phyloP scores from a whole-genome alignment of 2,888 invertebrate genomes.

The Thecophora atra region DNA sequence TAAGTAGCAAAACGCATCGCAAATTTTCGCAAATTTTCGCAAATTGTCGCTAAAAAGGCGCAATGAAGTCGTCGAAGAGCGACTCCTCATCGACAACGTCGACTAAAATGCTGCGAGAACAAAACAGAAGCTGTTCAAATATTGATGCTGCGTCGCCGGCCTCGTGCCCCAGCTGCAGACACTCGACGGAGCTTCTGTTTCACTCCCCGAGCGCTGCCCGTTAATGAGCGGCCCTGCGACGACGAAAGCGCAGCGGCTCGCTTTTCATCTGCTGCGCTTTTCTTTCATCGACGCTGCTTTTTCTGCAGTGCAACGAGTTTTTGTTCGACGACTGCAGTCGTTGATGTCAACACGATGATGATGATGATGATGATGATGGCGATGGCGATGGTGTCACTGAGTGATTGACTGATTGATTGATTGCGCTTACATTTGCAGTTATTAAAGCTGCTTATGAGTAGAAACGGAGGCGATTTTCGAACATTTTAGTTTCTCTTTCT shows the following conservation, averaged over 20 bases:
- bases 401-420: background rate
- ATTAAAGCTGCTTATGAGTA: background rate
- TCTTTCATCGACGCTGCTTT: background rate
- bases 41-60: slow-evolving; percentile 12
- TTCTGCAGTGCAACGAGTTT: background rate
- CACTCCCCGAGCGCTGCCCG: background rate
- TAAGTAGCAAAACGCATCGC: background rate
- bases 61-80: background rate
- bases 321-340: background rate
- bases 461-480: background rate
- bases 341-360: background rate
- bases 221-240: background rate
- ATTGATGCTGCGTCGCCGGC: slow-evolving; percentile 2
- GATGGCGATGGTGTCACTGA: background rate
- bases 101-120: background rate
- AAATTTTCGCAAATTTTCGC: slow-evolving; percentile 20
- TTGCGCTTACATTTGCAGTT: slow-evolving; percentile 1
- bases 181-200: background rate
- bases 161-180: background rate
- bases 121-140: slow-evolving; percentile 32
- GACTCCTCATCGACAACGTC: background rate
- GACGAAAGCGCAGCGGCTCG: too few species aligned
- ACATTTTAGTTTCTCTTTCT: too few species aligned
- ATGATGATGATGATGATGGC: background rate
- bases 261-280: background rate